Conservation (phyloP, 1,140 invertebrate genomes). For the Rhopalosiphum padi region DNA sequence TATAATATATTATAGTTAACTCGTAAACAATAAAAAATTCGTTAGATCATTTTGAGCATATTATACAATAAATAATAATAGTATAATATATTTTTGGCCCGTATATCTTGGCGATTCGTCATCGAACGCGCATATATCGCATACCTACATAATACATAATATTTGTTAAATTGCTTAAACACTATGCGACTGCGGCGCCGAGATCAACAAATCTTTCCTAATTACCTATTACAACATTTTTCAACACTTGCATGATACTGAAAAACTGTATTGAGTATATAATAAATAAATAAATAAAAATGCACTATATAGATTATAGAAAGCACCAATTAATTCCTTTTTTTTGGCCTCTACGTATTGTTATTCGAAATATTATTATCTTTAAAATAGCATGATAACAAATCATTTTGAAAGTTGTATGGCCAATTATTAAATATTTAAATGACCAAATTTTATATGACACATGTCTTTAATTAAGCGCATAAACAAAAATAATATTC, state of each 20-base stretch:
- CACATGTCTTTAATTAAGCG: neutral
- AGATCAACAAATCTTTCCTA: neutral
- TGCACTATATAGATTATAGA: neutral
- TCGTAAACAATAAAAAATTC: constrained; percentile 6
- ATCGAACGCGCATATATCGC: neutral
- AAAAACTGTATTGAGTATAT: neutral
- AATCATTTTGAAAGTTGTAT: neutral
- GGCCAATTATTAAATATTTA: neutral
- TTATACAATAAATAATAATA: neutral
- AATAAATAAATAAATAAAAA: constrained; percentile 1
- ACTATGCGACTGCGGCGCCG: neutral
- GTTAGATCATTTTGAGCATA: constrained; percentile 4
- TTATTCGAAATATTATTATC: neutral
- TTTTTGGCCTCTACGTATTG: neutral
- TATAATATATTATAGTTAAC: neutral
- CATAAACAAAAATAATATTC: neutral
- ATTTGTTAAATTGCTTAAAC: constrained; percentile 10
- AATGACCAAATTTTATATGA: neutral
- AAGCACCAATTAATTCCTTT: neutral
- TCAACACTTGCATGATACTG: neutral
- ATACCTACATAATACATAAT: neutral
- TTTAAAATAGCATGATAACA: neutral
- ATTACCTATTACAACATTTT: neutral
- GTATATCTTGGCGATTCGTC: neutral
- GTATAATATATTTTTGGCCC: neutral